phyloP scores from a whole-genome alignment of 2,888 invertebrate genomes.

The Mesorhabditis spiculigera region DNA sequence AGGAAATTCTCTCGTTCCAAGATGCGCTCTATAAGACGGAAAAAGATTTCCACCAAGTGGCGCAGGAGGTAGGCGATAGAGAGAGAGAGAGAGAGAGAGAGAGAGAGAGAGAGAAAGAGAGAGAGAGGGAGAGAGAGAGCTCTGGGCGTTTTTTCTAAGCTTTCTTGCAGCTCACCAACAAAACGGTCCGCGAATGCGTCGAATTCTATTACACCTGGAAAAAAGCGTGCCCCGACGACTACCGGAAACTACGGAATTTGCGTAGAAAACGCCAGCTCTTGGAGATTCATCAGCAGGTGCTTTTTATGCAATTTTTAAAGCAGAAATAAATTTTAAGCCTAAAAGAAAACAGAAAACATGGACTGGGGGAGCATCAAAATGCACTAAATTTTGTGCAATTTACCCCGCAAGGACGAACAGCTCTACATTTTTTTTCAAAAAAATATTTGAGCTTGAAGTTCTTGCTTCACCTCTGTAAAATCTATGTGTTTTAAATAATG shows the following conservation, averaged over 20 bases:
- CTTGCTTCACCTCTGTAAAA: too few relatives aligned
- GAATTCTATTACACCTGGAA: conserved; percentile 99
- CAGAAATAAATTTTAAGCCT: too few relatives aligned
- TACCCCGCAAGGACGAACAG: too few relatives aligned
- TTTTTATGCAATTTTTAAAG: background rate
- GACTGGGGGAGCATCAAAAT: too few relatives aligned
- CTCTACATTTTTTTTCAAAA: too few relatives aligned
- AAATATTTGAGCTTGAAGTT: too few relatives aligned
- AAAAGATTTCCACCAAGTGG: conserved; percentile 87
- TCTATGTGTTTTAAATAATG: too few relatives aligned
- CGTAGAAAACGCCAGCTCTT: conserved; percentile 67
- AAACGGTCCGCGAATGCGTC: conserved; percentile 78
- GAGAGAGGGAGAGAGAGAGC: background rate
- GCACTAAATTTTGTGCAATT: too few relatives aligned
- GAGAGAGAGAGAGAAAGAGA: conserved; percentile 7
- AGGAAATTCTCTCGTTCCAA: conserved; percentile 84
- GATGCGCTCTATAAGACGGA: conserved; percentile 83
- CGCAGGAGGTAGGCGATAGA: conserved; percentile 72
- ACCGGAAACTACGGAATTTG: conserved; percentile 64
- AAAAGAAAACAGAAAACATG: too few relatives aligned
- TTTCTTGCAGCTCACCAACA: conserved; percentile 31
- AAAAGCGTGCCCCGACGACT: conserved; percentile 86
- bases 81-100: conserved; percentile 6
- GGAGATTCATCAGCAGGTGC: conserved; percentile 44
- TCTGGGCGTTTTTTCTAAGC: too few relatives aligned